Evolutionary conservation across 1,140 invertebrate species (phyloP), one percentile per base, ranked within the genome.

Genomic region (Eufriesea mexicana): DNA sequence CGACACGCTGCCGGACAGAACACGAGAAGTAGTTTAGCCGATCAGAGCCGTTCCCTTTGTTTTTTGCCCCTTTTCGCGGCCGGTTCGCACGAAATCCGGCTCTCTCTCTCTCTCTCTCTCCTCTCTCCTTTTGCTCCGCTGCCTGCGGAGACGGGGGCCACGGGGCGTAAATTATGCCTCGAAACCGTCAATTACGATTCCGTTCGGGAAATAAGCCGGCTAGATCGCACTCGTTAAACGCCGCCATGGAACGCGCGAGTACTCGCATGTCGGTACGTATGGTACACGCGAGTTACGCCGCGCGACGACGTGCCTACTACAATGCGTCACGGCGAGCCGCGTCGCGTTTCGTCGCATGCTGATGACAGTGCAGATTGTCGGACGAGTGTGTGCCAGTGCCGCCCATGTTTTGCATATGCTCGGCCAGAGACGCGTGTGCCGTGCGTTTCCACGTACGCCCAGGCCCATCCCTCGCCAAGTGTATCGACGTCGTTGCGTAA

Each of bases 311-410:
- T 84, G 75, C 73, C 86, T 49, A 84, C 70, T 77, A 77, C 86
- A 89, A 90, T 89, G 84, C 84, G 89, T 92, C 90, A 89, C 84
- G 84, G 85, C 73, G 79, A 84, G 87, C 67, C 70, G 75, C 59
- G 77, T 84, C 64, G 86, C 83, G 87, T 88, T 89, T 89, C 85
- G 86, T 85, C 85, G 90, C 88, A 91, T 86, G 91, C 84, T 88
- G 91, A 92, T 92, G 91, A 92, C 91, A 92, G 91, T 86, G 89
- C 84, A 91, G 91, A 92, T 92, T 91, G 79, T 82, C 62, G 62
- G 42, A 67, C 62, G 79, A 76, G 79, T 82, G 68, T 82, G 89
- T 85, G 85, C 80, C 90, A 55, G 89, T 85, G 87, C 90, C 91
- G 87, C 91, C 90, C 90, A 90, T 91, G 87, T 86, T 91, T 92